phyloP scores from a whole-genome alignment of 2,888 invertebrate genomes.

The Cetonia aurata region DNA sequence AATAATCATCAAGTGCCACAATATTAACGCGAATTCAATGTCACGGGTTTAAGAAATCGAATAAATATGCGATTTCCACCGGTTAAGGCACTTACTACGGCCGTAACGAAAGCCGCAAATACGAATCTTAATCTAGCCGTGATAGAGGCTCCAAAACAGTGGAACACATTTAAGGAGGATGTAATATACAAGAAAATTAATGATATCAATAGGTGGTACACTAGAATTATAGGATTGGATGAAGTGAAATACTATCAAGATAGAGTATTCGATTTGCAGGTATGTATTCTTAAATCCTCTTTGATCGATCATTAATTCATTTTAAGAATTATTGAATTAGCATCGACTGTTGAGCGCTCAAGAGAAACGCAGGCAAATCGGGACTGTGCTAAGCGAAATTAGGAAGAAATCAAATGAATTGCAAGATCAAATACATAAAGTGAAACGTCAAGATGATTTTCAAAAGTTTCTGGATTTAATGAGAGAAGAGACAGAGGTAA shows the following conservation, averaged over 20 bases:
- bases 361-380: conserved; percentile 74
- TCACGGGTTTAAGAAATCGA: too few relatives aligned
- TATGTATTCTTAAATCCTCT: conserved; percentile 55
- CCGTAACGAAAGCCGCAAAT: conserved; percentile 49
- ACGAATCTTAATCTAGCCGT: conserved; percentile 52
- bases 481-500: conserved; percentile 76
- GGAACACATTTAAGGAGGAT: conserved; percentile 55
- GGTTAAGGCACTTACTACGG: conserved; percentile 38
- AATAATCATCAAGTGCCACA: too few relatives aligned
- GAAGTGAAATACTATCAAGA: conserved; percentile 83
- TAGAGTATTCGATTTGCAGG: conserved; percentile 78
- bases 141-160: conserved; percentile 54
- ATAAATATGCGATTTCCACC: conserved; percentile 35
- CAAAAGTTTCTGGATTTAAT: conserved; percentile 81
- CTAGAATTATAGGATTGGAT: conserved; percentile 81
- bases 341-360: conserved; percentile 76
- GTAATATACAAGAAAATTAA: conserved; percentile 65
- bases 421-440: conserved; percentile 81
- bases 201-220: conserved; percentile 74
- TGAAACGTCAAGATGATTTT: conserved; percentile 76
- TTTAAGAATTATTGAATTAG: conserved; percentile 62
- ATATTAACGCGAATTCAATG: too few relatives aligned
- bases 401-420: conserved; percentile 78
- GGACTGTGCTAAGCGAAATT: conserved; percentile 72
- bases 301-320: conserved; percentile 22